Conservation (phyloP, 2,797 vertebrate species). For the Phalanger gymnotis region DNA sequence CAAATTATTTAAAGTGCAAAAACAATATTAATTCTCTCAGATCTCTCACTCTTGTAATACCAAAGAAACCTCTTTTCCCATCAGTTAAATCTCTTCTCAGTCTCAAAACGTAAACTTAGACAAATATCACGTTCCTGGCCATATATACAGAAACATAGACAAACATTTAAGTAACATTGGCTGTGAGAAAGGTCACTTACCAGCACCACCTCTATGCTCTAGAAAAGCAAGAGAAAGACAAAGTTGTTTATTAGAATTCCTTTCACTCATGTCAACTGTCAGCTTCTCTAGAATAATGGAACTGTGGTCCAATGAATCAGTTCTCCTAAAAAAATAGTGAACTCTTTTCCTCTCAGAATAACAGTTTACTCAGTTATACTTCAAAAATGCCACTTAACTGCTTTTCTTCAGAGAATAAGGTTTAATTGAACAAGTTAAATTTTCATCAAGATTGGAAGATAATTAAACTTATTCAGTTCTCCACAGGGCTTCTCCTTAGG, state of each 20-base stretch:
- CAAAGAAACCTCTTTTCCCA: neutral
- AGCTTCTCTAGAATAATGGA: neutral
- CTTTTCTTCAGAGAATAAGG: neutral
- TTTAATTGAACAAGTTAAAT: neutral
- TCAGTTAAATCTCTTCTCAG: neutral
- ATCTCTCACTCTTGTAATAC: neutral
- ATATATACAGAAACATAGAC: neutral
- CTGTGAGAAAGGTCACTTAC: neutral
- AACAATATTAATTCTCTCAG: neutral
- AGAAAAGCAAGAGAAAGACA: neutral
- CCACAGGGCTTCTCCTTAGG: neutral
- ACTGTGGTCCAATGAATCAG: neutral
- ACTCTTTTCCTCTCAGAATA: neutral
- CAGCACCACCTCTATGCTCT: neutral
- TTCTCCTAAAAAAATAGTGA: neutral
- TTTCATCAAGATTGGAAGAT: neutral
- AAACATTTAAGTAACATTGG: neutral
- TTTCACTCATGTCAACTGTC: neutral
- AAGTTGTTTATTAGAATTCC: neutral
- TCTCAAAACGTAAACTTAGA: neutral
- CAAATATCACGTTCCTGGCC: neutral
- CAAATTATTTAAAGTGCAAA: neutral
- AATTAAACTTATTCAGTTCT: neutral
- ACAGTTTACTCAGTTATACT: neutral
- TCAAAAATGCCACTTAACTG: neutral